Percentiles rank a stretch among this genome's conserved stretches.
phyloP scores from a whole-genome alignment of 2,113 vertebrate species.

The Hylia prasina region DNA sequence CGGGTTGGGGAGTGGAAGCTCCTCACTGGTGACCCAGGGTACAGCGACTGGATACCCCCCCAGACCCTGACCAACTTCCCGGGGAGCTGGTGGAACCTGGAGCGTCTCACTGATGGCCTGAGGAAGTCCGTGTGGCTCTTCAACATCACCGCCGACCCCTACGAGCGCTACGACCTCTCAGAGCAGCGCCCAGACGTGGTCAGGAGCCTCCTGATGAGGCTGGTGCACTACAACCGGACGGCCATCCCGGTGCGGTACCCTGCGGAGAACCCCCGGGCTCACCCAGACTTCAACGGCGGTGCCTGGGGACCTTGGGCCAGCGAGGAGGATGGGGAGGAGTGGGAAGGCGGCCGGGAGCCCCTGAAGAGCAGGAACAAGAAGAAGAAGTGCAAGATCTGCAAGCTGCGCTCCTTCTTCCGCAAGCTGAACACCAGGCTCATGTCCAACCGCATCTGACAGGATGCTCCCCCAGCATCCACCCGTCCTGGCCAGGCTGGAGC shows the following conservation, averaged over 20 bases:
- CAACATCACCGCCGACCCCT: conserved; percentile 91
- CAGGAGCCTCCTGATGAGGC: conserved; percentile 80
- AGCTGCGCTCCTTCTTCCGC: conserved; percentile 87
- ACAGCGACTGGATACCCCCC: conserved; percentile 93
- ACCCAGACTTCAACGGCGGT: conserved; percentile 89
- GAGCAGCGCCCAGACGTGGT: conserved; percentile 87
- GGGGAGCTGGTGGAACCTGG: conserved; percentile 91
- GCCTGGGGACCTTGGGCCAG: conserved; percentile 95
- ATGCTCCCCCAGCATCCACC: not conserved
- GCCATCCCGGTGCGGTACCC: conserved; percentile 94
- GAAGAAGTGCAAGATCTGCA: conserved; percentile 85
- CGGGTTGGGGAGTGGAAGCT: conserved; percentile 94
- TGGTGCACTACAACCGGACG: conserved; percentile 88
- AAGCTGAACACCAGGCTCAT: conserved; percentile 91
- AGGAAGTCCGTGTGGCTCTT: conserved; percentile 92
- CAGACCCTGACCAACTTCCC: conserved; percentile 90
- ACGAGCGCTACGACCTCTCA: conserved; percentile 86
- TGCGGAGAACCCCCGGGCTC: conserved; percentile 87
- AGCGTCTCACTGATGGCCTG: conserved; percentile 76
- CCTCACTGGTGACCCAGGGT: conserved; percentile 91
- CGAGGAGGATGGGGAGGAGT: conserved; percentile 82
- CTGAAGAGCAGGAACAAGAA: conserved; percentile 76
- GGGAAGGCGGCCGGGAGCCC: conserved; percentile 47
- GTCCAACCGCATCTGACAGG: conserved; percentile 88
- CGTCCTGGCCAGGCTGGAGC: not conserved